Evolutionary conservation across 2,113 vertebrate genomes (phyloP).

Genomic region (Aspidoscelis tigris): DNA sequence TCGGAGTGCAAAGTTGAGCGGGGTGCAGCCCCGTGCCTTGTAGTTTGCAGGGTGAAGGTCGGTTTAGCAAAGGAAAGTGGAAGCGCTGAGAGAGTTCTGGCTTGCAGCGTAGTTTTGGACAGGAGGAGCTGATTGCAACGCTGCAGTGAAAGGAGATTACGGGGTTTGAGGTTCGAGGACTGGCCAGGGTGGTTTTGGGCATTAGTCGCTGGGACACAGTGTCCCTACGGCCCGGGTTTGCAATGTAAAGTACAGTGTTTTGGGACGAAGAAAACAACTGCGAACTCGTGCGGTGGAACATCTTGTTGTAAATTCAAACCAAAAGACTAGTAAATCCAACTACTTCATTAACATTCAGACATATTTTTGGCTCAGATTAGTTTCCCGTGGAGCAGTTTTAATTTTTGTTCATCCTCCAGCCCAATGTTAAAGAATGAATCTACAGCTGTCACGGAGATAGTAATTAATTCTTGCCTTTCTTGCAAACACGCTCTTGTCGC

Average conservation of each 20-base stretch:
- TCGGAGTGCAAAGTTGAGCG: conserved; percentile 11
- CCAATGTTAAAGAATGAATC: not conserved
- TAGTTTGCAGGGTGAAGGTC: not conserved
- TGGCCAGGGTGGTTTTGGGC: not conserved
- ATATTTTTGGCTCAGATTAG: not conserved
- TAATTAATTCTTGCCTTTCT: not conserved
- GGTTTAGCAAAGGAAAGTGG: not conserved
- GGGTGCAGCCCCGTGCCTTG: not conserved
- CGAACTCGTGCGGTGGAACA: not conserved
- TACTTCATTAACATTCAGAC: not conserved
- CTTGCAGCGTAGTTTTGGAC: not conserved
- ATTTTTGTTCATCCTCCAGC: not conserved
- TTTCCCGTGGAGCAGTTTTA: not conserved
- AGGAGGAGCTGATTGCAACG: not conserved
- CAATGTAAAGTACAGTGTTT: no score
- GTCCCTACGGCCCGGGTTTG: no score
- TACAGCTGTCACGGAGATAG: not conserved
- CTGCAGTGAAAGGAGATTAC: not conserved
- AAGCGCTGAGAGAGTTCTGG: no score
- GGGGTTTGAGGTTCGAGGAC: not conserved
- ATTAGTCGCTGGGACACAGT: no score
- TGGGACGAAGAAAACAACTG: not conserved
- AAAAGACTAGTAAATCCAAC: not conserved
- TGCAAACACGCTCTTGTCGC: not conserved
- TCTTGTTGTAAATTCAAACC: not conserved